These are phyloP conservation scores for Spheniscus humboldti DNA, from an alignment of 2,797 vertebrate genomes.

Conservation along the genomic window DNA sequence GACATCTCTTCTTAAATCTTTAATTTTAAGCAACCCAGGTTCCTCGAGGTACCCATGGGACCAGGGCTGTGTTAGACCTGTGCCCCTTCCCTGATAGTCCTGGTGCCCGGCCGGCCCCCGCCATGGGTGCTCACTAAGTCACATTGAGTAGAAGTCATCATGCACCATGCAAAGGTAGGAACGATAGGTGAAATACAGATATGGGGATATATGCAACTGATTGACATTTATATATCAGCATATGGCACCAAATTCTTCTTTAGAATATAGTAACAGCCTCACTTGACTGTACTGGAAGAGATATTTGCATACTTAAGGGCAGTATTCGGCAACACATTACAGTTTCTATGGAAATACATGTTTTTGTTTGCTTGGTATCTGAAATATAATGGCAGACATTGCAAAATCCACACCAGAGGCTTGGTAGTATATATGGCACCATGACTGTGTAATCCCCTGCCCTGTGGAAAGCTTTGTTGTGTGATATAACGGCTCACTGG, in stretches of 20 bases:
- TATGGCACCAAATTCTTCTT: neutral
- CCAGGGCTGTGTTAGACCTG: neutral
- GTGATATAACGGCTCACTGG: conserved; percentile 5
- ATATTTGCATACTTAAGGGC: neutral
- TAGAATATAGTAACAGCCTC: neutral
- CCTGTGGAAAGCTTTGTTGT: neutral
- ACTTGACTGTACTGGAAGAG: neutral
- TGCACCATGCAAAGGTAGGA: neutral
- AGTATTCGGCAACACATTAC: neutral
- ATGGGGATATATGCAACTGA: neutral
- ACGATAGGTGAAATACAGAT: neutral
- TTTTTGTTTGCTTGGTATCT: neutral
- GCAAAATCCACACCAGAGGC: neutral
- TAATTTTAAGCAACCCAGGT: neutral
- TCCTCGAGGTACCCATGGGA: neutral
- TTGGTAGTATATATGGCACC: neutral
- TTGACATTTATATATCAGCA: neutral
- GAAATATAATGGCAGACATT: neutral
- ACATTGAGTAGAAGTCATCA: fast-evolving
- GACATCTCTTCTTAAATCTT: neutral
- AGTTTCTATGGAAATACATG: neutral
- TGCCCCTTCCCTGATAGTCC: neutral
- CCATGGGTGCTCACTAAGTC: neutral
- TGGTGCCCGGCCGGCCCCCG: fast-evolving
- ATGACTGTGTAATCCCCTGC: neutral